Base-by-base conservation (phyloP, 2,888 invertebrate species). In the Hecatera dysodea region DNA sequence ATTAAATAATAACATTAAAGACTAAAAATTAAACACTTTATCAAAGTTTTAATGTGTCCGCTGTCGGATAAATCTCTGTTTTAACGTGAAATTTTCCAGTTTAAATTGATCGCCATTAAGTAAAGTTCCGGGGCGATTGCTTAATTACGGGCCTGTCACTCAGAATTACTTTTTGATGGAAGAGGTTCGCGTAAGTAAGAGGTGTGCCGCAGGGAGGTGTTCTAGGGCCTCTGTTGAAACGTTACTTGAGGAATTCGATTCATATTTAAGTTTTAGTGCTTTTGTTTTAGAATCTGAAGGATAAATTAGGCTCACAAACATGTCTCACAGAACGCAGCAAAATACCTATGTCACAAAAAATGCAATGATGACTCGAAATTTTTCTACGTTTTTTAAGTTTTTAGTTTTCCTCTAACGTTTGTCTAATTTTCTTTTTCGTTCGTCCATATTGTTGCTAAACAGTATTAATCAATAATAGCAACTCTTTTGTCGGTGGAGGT, bases 21-120 rank as follows among this genome's bases (percentile, higher is more conserved):
- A 82, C 76, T 80, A 88, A 90, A 89, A 89, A 88, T 89, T 84
- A 86, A 89, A 87, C 85, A 87, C 83, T 80, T 75, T 73, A 71
- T 48, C 77, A 56, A 89, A 90, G 89, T 90, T 90, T 89, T 87
- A 89, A 90, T 90, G 84, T 76, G 78, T 70, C 75, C 67, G 71
- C 85, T 82, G 84, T 83, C 76, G 75, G 80, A 75, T 86, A 77
- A 86, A 88, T 86, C 81, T 80, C 81, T 82, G 87, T 83, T 88
- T 82, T 57, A 73, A 76, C 76, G 81, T 78, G 67, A 78, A 83
- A 84, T 81, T 80, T 86, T 83, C 66, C 68, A 75, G 82, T 82
- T 85, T 81, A 82, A 86, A 86, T 85, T 82, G 87, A 86, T 86
- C 72, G 73, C 80, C 82, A 83, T 86, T 86, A 86, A 71, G 57